Conservation (phyloP, 1,140 invertebrate genomes). For the Cydia splendana region DNA sequence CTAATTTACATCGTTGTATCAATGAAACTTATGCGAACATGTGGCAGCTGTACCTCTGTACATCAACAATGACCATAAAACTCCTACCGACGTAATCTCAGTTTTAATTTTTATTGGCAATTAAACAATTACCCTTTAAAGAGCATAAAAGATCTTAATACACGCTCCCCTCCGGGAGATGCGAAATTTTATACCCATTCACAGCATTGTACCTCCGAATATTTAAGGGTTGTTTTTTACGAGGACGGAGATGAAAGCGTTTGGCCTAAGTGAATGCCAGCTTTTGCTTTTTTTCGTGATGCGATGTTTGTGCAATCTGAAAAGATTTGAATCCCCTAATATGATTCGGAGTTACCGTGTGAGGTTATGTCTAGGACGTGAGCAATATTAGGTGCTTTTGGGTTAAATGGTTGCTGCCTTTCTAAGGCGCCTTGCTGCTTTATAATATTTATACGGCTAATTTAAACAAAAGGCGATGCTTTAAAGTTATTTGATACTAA, state of each 20-base stretch:
- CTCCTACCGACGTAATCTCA: constrained; percentile 52
- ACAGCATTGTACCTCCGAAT: constrained; percentile 60
- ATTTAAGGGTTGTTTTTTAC: constrained; percentile 65
- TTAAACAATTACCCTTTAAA: constrained; percentile 77
- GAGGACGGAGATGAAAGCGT: constrained; percentile 52
- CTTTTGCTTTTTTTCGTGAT: constrained; percentile 37
- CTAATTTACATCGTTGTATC: not conserved
- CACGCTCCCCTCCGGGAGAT: constrained; percentile 54
- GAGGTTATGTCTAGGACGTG: not conserved
- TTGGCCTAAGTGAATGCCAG: constrained; percentile 48
- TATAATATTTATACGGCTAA: not conserved
- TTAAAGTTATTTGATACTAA: too few relatives aligned
- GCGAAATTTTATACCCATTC: constrained; percentile 76
- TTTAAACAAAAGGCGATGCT: too few relatives aligned
- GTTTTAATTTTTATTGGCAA: constrained; percentile 77
- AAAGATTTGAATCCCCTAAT: constrained; percentile 18
- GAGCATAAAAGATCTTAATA: constrained; percentile 61
- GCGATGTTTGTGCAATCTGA: constrained; percentile 11
- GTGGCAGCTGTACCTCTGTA: constrained; percentile 54
- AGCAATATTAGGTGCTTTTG: not conserved
- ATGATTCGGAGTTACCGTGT: constrained; percentile 8
- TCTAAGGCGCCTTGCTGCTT: not conserved
- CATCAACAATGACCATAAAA: constrained; percentile 36
- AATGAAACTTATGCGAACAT: constrained; percentile 14
- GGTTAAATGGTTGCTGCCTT: not conserved